Percentiles rank a stretch among this genome's conserved stretches.
These are phyloP conservation scores for Melangyna quadrimaculata DNA, from an alignment of 2,888 invertebrate genomes.

Conservation along the genomic window DNA sequence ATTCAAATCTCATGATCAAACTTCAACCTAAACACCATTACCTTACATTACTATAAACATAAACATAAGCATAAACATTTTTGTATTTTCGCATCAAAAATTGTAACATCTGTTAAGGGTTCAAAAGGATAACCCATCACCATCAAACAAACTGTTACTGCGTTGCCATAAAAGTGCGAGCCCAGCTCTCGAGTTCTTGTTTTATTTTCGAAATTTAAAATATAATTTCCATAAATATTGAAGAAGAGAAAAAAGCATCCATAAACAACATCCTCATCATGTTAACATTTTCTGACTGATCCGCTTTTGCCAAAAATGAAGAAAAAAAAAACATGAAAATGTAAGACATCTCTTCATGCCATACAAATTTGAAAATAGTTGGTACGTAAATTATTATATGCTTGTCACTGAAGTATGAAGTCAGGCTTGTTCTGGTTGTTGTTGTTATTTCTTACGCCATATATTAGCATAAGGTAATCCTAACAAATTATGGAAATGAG, in stretches of 20 bases:
- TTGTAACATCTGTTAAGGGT: slow-evolving; percentile 49
- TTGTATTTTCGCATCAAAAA: slow-evolving; percentile 12
- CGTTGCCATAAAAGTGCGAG: background rate
- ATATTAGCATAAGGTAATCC: slow-evolving; percentile 72
- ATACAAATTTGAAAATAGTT: slow-evolving; percentile 30
- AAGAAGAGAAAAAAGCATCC: slow-evolving; percentile 50
- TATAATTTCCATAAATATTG: slow-evolving; percentile 35
- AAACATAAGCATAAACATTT: no score
- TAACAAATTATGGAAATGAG: slow-evolving; percentile 71
- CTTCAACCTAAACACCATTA: background rate
- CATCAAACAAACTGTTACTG: slow-evolving; percentile 44
- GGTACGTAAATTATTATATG: slow-evolving; percentile 21
- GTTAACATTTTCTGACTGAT: slow-evolving; percentile 51
- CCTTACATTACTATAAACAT: background rate
- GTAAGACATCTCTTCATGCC: slow-evolving; percentile 2
- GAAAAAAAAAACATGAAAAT: background rate
- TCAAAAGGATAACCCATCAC: slow-evolving; percentile 48
- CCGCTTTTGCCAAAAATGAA: slow-evolving; percentile 1
- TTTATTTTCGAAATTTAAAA: slow-evolving; percentile 33
- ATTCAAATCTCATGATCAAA: slow-evolving; percentile 7
- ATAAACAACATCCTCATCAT: slow-evolving; percentile 49
- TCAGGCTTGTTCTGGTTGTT: background rate
- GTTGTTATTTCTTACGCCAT: slow-evolving; percentile 45
- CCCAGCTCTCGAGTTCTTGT: background rate
- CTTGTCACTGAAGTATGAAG: slow-evolving; percentile 19